These are phyloP conservation scores for Tyria jacobaeae DNA, from an alignment of 2,888 invertebrate species.

Conservation along the genomic window DNA sequence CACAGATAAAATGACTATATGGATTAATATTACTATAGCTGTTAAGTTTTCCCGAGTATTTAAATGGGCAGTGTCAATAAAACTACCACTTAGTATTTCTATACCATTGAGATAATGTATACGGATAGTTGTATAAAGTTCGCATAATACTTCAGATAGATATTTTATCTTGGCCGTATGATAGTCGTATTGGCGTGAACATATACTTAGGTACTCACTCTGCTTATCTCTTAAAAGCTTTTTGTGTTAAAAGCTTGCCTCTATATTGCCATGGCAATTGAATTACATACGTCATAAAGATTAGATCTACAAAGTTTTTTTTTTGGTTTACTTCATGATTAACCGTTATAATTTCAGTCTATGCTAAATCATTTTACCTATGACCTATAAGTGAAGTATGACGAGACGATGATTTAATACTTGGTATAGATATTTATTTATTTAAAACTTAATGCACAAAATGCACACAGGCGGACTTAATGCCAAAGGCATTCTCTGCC, in stretches of 20 bases:
- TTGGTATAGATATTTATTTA: background rate
- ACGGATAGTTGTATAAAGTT: slow-evolving; percentile 24
- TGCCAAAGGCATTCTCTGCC: no score
- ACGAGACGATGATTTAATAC: background rate
- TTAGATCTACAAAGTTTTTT: no score
- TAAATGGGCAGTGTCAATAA: slow-evolving; percentile 27
- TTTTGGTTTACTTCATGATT: no score
- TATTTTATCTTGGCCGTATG: slow-evolving; percentile 29
- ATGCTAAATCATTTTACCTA: no score
- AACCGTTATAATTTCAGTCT: no score
- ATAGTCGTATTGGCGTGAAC: slow-evolving; percentile 17
- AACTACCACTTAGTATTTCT: slow-evolving; percentile 14
- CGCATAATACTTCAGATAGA: slow-evolving; percentile 31
- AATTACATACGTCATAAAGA: background rate
- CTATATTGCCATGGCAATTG: slow-evolving; percentile 13
- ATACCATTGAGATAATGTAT: slow-evolving; percentile 27
- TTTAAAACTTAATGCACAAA: no score
- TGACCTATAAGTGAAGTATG: no score
- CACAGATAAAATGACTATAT: slow-evolving; percentile 20
- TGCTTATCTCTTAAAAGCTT: slow-evolving; percentile 49
- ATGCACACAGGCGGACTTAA: no score
- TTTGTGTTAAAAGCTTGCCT: slow-evolving; percentile 29
- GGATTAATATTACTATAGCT: slow-evolving; percentile 21
- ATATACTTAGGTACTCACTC: slow-evolving; percentile 13
- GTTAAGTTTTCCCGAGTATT: slow-evolving; percentile 16